Conservation (phyloP, 35 echinoderm and acorn worm species). For the Hemicentrotus pulcherrimus region DNA sequence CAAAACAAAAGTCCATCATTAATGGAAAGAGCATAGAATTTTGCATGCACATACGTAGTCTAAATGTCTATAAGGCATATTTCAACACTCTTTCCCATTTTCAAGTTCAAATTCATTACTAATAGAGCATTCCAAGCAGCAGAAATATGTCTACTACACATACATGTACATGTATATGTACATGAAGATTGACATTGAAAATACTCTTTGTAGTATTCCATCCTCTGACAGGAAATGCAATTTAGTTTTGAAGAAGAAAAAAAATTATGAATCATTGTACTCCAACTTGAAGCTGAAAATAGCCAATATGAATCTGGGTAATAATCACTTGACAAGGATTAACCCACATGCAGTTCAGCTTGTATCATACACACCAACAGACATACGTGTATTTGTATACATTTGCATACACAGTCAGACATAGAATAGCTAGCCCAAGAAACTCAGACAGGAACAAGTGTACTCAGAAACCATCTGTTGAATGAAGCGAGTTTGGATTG, state of each 20-base stretch:
- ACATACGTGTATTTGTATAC: no score
- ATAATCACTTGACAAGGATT: slow-evolving; percentile 18
- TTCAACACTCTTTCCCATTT: neutral
- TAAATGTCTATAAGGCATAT: neutral
- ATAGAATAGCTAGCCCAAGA: no score
- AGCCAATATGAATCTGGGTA: neutral
- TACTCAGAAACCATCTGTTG: no score
- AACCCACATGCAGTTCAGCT: neutral
- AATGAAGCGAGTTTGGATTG: no score
- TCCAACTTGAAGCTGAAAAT: neutral
- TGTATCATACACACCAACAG: neutral
- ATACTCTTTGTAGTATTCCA: neutral
- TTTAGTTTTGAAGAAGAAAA: neutral
- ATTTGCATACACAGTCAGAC: no score
- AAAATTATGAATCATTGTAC: neutral
- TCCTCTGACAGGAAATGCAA: neutral
- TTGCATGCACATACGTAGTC: no score
- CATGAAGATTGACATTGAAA: neutral
- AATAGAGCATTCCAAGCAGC: neutral
- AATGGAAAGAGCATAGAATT: no score
- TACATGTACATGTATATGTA: neutral
- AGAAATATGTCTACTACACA: neutral
- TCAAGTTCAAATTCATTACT: neutral
- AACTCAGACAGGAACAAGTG: no score
- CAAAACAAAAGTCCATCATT: no score